phyloP scores from a whole-genome alignment of 1,140 invertebrate genomes.

The Aphaenogaster floridana region DNA sequence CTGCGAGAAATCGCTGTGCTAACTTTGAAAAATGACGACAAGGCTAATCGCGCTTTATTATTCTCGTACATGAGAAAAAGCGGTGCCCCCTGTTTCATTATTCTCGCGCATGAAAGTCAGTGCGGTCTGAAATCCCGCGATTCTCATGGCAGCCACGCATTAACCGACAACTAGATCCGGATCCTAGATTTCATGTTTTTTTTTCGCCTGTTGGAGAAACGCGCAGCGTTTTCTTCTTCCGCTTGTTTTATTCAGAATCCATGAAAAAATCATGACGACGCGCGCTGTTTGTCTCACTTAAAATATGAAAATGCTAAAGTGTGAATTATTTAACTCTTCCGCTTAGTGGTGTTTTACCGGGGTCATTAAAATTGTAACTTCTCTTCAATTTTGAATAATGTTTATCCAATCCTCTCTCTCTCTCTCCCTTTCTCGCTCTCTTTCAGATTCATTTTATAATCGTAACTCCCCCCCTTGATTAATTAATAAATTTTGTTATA shows the following conservation, averaged over 20 bases:
- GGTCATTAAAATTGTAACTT: conserved; percentile 48
- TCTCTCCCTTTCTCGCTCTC: not conserved
- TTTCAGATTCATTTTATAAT: conserved; percentile 14
- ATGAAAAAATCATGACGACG: conserved; percentile 42
- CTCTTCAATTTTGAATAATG: conserved; percentile 5
- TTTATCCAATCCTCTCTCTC: not conserved
- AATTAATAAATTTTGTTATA: conserved; percentile 13
- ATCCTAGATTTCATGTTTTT: conserved; percentile 28
- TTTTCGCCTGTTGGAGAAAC: not conserved
- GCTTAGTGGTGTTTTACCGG: conserved; percentile 1
- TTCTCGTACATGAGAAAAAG: not conserved
- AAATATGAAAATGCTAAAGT: conserved; percentile 54
- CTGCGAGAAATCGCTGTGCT: not conserved
- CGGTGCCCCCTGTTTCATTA: conserved; percentile 7
- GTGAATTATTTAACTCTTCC: conserved; percentile 57
- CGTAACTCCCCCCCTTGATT: not conserved
- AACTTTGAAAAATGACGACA: conserved; percentile 25
- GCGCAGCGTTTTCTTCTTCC: conserved; percentile 35
- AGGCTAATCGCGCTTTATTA: conserved; percentile 24
- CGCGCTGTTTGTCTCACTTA: conserved; percentile 54
- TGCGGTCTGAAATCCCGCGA: conserved; percentile 17
- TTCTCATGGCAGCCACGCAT: conserved; percentile 42
- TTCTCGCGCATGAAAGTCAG: conserved; percentile 40
- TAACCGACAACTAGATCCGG: conserved; percentile 46
- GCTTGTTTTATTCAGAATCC: conserved; percentile 35